Evolutionary conservation across 2,113 vertebrate genomes (phyloP).

Genomic region (Stigmatopora nigra): DNA sequence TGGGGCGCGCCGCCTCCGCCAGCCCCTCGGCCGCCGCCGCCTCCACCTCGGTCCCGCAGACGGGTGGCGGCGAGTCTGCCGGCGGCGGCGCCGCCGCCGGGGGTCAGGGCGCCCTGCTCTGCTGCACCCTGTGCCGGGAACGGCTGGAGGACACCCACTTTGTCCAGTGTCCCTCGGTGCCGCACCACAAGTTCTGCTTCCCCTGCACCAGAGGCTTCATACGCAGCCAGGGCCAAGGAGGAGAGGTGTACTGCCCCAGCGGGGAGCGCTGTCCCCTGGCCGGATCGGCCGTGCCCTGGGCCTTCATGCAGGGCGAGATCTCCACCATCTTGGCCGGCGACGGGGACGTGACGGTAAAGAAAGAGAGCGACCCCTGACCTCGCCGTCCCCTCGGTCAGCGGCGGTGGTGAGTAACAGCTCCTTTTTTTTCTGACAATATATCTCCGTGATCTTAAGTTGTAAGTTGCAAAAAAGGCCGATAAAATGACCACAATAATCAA

Average conservation of each 20-base stretch:
- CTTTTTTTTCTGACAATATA: too few relatives aligned
- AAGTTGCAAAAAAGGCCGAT: too few relatives aligned
- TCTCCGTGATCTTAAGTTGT: too few relatives aligned
- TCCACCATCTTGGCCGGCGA: conserved; percentile 82
- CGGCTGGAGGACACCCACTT: conserved; percentile 81
- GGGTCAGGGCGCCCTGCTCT: conserved; percentile 68
- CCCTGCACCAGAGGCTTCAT: conserved; percentile 84
- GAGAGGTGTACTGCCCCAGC: conserved; percentile 86
- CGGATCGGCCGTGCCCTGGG: conserved; percentile 84
- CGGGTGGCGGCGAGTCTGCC: conserved; percentile 44
- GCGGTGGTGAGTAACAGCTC: conserved; percentile 13
- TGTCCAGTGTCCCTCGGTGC: conserved; percentile 84
- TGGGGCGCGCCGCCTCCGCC: too few relatives aligned
- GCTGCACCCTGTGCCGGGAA: conserved; percentile 84
- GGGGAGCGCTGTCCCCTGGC: conserved; percentile 83
- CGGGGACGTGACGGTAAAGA: conserved; percentile 81
- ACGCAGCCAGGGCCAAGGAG: conserved; percentile 76
- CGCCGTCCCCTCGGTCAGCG: conserved; percentile 40
- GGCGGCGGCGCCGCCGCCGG: conserved; percentile 20
- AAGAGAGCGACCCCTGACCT: conserved; percentile 72
- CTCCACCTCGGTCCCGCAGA: conserved; percentile 64
- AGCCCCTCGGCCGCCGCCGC: conserved; percentile 72
- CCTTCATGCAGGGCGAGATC: conserved; percentile 90
- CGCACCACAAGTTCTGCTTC: conserved; percentile 85
- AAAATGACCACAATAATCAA: too few relatives aligned